A percentile compares a stretch with the other conserved stretches of the same genome.
Conservation (phyloP, 2,888 invertebrate species). For the Thera britannica region DNA sequence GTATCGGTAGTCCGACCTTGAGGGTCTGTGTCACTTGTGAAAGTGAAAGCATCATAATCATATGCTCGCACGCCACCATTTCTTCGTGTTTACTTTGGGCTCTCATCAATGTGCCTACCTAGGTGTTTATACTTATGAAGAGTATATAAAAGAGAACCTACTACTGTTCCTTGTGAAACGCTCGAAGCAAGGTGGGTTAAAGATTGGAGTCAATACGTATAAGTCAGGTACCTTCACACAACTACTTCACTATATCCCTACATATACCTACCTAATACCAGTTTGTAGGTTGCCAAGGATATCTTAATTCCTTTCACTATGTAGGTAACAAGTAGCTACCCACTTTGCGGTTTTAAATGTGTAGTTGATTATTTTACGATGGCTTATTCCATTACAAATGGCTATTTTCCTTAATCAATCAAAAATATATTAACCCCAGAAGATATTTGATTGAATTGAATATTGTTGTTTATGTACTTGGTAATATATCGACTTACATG, state of each 20-base stretch:
- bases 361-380: slow-evolving; percentile 4
- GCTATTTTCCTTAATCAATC: not conserved
- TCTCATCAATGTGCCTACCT: slow-evolving; percentile 38
- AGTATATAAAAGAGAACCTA: too few species aligned
- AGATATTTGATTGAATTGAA: not conserved
- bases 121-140: too few species aligned
- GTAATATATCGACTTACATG: not conserved
- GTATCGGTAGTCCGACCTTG: slow-evolving; percentile 63
- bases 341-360: slow-evolving; percentile 4
- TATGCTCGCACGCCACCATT: slow-evolving; percentile 39
- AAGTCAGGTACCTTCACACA: not conserved
- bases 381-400: not conserved
- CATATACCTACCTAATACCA: slow-evolving; percentile 11
- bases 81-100: slow-evolving; percentile 59
- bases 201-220: too few species aligned
- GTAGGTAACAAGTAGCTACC: slow-evolving; percentile 1
- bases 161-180: too few species aligned
- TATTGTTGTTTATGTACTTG: not conserved
- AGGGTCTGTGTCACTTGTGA: slow-evolving; percentile 68
- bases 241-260: slow-evolving; percentile 13
- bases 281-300: slow-evolving; percentile 35
- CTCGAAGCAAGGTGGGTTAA: too few species aligned
- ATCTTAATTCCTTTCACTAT: slow-evolving; percentile 38
- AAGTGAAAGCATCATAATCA: slow-evolving; percentile 72
- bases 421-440: not conserved